Conservation (phyloP, 2,888 invertebrate genomes). For the Dichetophora obliterata region DNA sequence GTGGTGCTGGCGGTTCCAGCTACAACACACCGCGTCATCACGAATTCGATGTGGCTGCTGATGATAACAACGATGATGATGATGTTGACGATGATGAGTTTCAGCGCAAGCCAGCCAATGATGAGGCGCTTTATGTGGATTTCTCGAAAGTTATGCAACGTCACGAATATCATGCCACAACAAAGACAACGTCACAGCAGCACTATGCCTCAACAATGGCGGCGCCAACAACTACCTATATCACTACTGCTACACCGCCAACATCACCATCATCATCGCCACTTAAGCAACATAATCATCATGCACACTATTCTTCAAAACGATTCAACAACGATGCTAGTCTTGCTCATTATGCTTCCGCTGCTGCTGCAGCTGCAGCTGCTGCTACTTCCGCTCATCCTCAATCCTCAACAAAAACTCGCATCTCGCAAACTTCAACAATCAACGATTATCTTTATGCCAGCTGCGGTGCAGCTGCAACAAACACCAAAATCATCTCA, state of each 20-base stretch:
- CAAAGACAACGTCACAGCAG: constrained; percentile 37
- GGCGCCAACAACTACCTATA: constrained; percentile 59
- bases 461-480: constrained; percentile 49
- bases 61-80: constrained; percentile 35
- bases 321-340: constrained; percentile 41
- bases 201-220: constrained; percentile 41
- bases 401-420: constrained; percentile 14
- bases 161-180: constrained; percentile 45
- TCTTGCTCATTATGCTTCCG: constrained; percentile 29
- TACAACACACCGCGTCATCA: constrained; percentile 47
- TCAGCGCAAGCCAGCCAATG: constrained; percentile 67
- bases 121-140: constrained; percentile 69
- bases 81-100: constrained; percentile 64
- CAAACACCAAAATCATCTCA: constrained; percentile 39
- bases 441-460: constrained; percentile 65
- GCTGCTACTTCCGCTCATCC: constrained; percentile 23
- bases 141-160: constrained; percentile 67
- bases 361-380: constrained; percentile 8
- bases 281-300: constrained; percentile 29
- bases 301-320: constrained; percentile 13
- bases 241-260: constrained; percentile 52
- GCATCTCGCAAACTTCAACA: constrained; percentile 53
- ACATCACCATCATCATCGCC: constrained; percentile 17
- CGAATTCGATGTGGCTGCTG: constrained; percentile 34
- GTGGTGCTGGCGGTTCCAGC: constrained; percentile 24